These are phyloP conservation scores for Microchirus variegatus DNA, from an alignment of 2,797 vertebrate species.

Conservation along the genomic window DNA sequence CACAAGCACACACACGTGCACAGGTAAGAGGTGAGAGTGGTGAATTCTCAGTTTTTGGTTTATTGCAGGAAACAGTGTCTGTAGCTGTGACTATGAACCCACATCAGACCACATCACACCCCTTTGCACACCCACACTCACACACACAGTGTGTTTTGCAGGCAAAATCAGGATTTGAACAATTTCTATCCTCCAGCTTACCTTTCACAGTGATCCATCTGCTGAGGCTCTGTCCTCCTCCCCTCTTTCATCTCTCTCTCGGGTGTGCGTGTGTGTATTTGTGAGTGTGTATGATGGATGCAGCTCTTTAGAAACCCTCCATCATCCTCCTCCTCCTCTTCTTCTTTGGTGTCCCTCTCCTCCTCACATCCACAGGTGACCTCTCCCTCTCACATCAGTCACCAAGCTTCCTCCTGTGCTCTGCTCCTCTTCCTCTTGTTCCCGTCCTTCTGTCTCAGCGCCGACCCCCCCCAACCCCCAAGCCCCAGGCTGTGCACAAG, in stretches of 20 bases:
- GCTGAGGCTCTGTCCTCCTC: slow-evolving; percentile 6
- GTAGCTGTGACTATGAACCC: too few species aligned
- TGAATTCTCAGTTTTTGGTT: too few species aligned
- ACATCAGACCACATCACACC: too few species aligned
- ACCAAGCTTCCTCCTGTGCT: slow-evolving; percentile 24
- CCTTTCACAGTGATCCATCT: slow-evolving; percentile 37
- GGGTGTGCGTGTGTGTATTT: not conserved
- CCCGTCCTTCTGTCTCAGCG: slow-evolving; percentile 37
- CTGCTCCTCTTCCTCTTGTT: slow-evolving; percentile 1
- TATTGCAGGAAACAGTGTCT: too few species aligned
- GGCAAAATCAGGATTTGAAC: not conserved
- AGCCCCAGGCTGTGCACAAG: slow-evolving; percentile 54
- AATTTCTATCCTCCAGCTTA: slow-evolving; percentile 26
- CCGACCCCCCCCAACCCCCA: not conserved
- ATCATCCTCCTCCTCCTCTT: slow-evolving; percentile 22
- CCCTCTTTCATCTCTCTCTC: slow-evolving; percentile 6
- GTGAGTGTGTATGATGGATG: slow-evolving; percentile 11
- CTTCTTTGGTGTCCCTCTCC: slow-evolving; percentile 29
- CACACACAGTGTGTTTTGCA: too few species aligned
- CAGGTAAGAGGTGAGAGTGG: too few species aligned
- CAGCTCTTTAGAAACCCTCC: slow-evolving; percentile 38
- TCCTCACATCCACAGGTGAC: slow-evolving; percentile 73
- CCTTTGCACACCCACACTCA: too few species aligned
- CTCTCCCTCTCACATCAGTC: slow-evolving; percentile 26
- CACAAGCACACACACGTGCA: too few species aligned